Percentiles rank a stretch among this genome's conserved stretches.
These are phyloP conservation scores for Eumacrocentrus americanus DNA, from an alignment of 2,888 invertebrate genomes.

Conservation along the genomic window DNA sequence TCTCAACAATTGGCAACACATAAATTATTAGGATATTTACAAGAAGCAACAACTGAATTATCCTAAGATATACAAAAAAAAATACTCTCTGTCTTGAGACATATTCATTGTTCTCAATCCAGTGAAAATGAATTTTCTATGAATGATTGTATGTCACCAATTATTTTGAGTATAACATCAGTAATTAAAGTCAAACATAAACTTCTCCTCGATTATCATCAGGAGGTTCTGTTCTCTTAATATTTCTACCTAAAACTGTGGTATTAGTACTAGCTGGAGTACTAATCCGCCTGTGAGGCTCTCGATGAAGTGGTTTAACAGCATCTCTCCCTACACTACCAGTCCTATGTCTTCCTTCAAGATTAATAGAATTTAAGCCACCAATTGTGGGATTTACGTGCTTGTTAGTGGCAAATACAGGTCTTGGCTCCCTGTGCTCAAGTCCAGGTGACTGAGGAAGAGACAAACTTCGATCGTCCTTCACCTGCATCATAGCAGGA, in stretches of 20 bases:
- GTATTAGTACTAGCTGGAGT: slow-evolving; percentile 51
- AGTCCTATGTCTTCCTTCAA: slow-evolving; percentile 47
- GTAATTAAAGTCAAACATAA: slow-evolving; percentile 66
- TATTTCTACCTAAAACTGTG: slow-evolving; percentile 34
- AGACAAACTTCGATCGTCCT: slow-evolving; percentile 55
- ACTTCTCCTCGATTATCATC: slow-evolving; percentile 65
- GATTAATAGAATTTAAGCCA: slow-evolving; percentile 22
- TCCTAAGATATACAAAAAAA: background rate
- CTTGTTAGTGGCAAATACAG: slow-evolving; percentile 40
- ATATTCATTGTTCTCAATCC: background rate
- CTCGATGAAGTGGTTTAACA: slow-evolving; percentile 35
- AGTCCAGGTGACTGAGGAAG: slow-evolving; percentile 54
- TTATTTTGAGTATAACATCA: too few relatives aligned
- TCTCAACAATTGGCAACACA: slow-evolving; percentile 3
- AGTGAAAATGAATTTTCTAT: background rate
- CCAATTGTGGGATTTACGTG: slow-evolving; percentile 36
- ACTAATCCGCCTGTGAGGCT: slow-evolving; percentile 62
- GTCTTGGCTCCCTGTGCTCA: slow-evolving; percentile 46
- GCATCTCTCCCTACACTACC: slow-evolving; percentile 51
- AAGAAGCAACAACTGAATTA: slow-evolving; percentile 14
- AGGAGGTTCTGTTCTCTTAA: slow-evolving; percentile 35
- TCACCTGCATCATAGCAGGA: slow-evolving; percentile 44
- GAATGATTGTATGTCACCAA: background rate
- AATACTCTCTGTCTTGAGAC: background rate
- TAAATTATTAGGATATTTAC: slow-evolving; percentile 36